Base-by-base conservation (phyloP, 2,113 vertebrate species). In the Neodon shergylaensis region DNA sequence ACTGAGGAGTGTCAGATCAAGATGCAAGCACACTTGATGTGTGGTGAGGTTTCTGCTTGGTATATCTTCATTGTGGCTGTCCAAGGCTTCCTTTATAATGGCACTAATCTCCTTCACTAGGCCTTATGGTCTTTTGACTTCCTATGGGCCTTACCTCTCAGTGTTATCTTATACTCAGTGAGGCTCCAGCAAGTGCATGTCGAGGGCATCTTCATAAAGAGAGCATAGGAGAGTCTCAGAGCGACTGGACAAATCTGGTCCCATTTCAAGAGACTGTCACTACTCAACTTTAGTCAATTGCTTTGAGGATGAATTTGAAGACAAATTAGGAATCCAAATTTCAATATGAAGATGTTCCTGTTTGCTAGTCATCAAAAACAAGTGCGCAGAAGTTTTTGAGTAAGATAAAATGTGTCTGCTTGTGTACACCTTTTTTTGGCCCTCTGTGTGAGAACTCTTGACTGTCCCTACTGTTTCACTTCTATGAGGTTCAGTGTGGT, bases 301-400 rank as follows among this genome's bases (percentile, higher is more conserved):
- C 54, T 91, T 86, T 65, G n/a, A 52, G 63, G 70, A n/a, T 31
- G 19, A 74, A 86, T 94, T 90, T 70, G 31, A 65, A 91, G 84
- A 87, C 47, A 94, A 94, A 89, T 68, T 24, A 44, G 74, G 96
- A 91, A 49, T 52, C 54, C 82, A 73, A 78, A 86, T n/a, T 73
- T 82, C 86, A 91, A 44, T n/a, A 22, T 58, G 63, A 87, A 83
- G 92, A 61, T 33, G 22, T 93, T 91, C 26, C 22, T 47, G 8
- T 36, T 91, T 74, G 47, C 31, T 49, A 92, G 13, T 76, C 68
- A 85, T 58, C 65, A 78, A 84, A n/a, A 86, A 47, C 16, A 77
- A 54, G 47, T 1, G 0, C 3, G 4, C 17, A 49, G 33, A 95
- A 39, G 21, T 92, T 78, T 14, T 7, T 31, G 68, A 68, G 61